Evolutionary conservation across 2,797 vertebrate genomes (phyloP), one percentile per base, ranked within the genome.

Genomic region (Antrozous pallidus): DNA sequence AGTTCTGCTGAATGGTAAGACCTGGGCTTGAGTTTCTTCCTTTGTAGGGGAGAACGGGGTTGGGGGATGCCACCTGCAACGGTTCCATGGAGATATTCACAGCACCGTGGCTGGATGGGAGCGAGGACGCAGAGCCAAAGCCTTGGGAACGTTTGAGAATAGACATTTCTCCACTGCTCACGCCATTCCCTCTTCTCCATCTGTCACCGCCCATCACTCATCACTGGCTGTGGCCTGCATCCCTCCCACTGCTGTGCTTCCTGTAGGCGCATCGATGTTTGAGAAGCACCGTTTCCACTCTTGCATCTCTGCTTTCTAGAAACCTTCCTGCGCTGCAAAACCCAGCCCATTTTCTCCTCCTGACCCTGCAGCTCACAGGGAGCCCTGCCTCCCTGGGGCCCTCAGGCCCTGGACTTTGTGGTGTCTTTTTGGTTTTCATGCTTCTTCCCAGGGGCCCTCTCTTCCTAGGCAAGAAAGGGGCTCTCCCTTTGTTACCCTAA

Each of bases 241-340:
- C 11, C 18, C 4, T 56, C 40, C 36, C 42, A 11, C 1, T 20
- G 33, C 75, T 20, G 1, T 40, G 56, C 20, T 71, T 42, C 56
- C 61, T 33, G 11, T 1, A 28, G 65, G 67, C 56, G 26, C 33
- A 49, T 18, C 2, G 14, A 42, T 28, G 13, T 58, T 16, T n/a
- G 54, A 86, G 69, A 81, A 79, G 36, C 61, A 4, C 18, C 4
- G 36, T 36, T 51, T 36, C 47, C 14, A 36, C 8, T 63, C 28
- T n/a, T 71, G 75, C 14, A 77, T 90, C 13, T 49, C 31, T 78
- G 86, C 33, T 80, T 56, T 86, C 77, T 54, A 51, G 85, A 78
- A 80, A n/a, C 54, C 26, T 70, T 17, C 40, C 22, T 75, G 9
- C 38, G 9, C n/a, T 36, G 31, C 31, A 77, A 16, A 61, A 40